Evolutionary conservation across 2,113 vertebrate species (phyloP), one percentile per base, ranked within the genome.

Genomic region (Mionectes macconnelli): DNA sequence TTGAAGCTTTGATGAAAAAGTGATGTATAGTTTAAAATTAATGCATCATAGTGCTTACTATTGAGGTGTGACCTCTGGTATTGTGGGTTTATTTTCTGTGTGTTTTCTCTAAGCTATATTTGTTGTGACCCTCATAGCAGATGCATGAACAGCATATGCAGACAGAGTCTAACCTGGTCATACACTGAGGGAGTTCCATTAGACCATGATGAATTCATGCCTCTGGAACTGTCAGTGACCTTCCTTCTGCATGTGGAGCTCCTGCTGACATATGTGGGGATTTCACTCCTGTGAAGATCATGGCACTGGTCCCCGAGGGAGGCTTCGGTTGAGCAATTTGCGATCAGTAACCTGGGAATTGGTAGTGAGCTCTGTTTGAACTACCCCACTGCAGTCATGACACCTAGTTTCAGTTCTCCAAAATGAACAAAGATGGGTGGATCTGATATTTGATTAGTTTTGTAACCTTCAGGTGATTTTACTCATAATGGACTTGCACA

Each of bases 251-350:
- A 0, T 23, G 31, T 27, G 44, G n/a, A 59, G 22, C 24, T 53
- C 66, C 55, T 27, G 24, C 57, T 84, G 85, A 50, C 3, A 4
- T 57, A 24, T 0, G 1, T 2, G 10, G 45, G 45, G 79, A 20
- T 66, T 69, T 44, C 25, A 40, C 14, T 73, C 0, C 0, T n/a
- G 27, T 37, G 37, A 8, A 45, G 42, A 37, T 55, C 0, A 2
- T 60, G 45, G 30, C 49, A n/a, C 2, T 9, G 40, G 30, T 49
- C 28, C 24, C 14, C 14, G 5, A 60, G 66, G 76, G 27, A n/a
- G 19, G 33, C 49, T 66, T 66, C 12, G 21, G 28, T 67, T 28
- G 42, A 68, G 27, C 28, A 8, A 23, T 64, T 63, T 63, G 30
- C 4, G 1, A 49, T 76, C 35, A 49, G 53, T 35, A 55, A 40